Evolutionary conservation across 2,888 invertebrate species (phyloP), one percentile per base, ranked within the genome.

Genomic region (Pollenia labialis): DNA sequence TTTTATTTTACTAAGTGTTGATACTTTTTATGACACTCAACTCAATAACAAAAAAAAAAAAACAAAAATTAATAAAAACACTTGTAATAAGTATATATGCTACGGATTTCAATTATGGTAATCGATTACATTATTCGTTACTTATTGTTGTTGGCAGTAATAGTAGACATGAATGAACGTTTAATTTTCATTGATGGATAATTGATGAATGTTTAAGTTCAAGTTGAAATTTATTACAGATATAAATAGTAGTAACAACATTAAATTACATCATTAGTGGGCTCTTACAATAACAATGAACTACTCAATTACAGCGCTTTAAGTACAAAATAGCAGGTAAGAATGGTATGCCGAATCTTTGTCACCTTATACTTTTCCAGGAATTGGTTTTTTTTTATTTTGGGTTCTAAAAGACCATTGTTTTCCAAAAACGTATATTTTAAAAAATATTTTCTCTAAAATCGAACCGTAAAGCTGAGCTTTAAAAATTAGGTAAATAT

Each of bases 171-270:
- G 40, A 48, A n/a, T 42, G 23, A 14, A 7, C 10, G 32, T 44
- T 68, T 48, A 18, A 11, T 46, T 68, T 48, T 71, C 18, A 69
- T 76, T 54, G 23, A 64, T 62, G 46, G 75, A 42, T 80, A 76
- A 75, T 80, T 86, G 64, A 76, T 66, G 46, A 71, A 71, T 76
- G 56, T 76, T 81, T 76, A 86, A 81, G 83, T 83, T 83, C 83
- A 86, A 86, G 86, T 83, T 86, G 66, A 77, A 83, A 81, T 86
- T 86, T 83, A 76, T 86, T 83, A 76, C 56, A 32, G 14, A 71
- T n/a, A n/a, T n/a, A n/a, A 68, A 69, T 60, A 46, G 23, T 44
- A 71, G 62, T 60, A 71, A 50, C n/a, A 68, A 64, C 42, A 23
- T 23, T 44, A 10, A 56, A 14, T 7, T 52, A 14, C 50, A 32